phyloP scores from a whole-genome alignment of 2,888 invertebrate genomes.

The Neoitamus cyanurus region DNA sequence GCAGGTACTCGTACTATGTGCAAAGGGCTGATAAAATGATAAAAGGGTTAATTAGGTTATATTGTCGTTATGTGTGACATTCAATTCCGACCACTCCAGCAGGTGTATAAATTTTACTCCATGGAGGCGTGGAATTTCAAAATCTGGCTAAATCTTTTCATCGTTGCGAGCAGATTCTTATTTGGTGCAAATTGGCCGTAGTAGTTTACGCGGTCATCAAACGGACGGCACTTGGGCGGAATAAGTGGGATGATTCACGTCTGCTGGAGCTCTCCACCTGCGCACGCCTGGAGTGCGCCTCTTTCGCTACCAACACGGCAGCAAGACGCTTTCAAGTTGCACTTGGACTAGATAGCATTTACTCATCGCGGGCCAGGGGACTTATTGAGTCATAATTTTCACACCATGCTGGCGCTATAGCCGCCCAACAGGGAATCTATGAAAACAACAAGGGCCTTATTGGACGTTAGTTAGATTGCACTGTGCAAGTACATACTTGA shows the following conservation, averaged over 20 bases:
- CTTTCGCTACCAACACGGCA: background rate
- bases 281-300: conserved; percentile 14
- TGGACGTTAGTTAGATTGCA: background rate
- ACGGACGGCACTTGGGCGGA: background rate
- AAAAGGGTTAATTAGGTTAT: no score
- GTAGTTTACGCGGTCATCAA: background rate
- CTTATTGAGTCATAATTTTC: conserved; percentile 2
- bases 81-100: background rate
- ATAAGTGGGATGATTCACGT: conserved; percentile 6
- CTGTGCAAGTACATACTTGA: background rate
- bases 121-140: background rate
- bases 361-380: background rate
- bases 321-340: background rate
- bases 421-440: background rate
- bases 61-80: no score
- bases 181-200: background rate
- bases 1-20: no score
- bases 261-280: background rate
- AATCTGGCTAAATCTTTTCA: background rate
- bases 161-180: background rate
- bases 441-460: background rate
- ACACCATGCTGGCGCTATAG: background rate
- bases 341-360: background rate
- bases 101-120: background rate
- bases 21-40: no score